A percentile compares a stretch with the other conserved stretches of the same genome.
phyloP scores from a whole-genome alignment of 1,140 invertebrate genomes.

The Triops longicaudatus region DNA sequence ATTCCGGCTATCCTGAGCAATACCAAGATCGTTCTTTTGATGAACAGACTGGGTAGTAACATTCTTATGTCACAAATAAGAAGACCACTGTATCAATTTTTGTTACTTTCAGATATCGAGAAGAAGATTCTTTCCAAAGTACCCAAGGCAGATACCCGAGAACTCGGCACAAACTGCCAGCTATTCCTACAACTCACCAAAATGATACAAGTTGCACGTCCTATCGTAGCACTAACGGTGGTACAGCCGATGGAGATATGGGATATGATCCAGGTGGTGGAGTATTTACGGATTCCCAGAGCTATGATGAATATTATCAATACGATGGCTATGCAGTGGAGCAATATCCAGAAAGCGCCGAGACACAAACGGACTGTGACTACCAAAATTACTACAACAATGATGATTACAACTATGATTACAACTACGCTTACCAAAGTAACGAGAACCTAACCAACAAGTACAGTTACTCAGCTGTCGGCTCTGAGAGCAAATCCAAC shows the following conservation, averaged over 20 bases:
- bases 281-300: slow-evolving; percentile 36
- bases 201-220: background rate
- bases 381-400: slow-evolving; percentile 25
- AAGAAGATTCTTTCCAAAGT: background rate
- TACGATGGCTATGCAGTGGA: slow-evolving; percentile 28
- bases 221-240: background rate
- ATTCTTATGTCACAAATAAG: background rate
- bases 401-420: slow-evolving; percentile 50
- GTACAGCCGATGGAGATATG: background rate
- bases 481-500: slow-evolving; percentile 19
- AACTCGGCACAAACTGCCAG: background rate
- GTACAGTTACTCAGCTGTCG: background rate
- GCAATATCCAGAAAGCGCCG: slow-evolving; percentile 4
- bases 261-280: slow-evolving; percentile 21
- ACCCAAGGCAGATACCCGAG: background rate
- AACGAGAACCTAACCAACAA: slow-evolving; percentile 46
- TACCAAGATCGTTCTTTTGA: slow-evolving; percentile 21
- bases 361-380: slow-evolving; percentile 2
- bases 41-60: background rate
- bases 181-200: background rate
- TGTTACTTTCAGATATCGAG: background rate
- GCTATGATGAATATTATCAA: slow-evolving; percentile 36
- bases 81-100: background rate
- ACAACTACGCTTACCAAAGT: slow-evolving; percentile 57
- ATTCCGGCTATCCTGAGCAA: slow-evolving; percentile 23